Conservation (phyloP, 1,140 invertebrate species). For the Thereuonema tuberculata region DNA sequence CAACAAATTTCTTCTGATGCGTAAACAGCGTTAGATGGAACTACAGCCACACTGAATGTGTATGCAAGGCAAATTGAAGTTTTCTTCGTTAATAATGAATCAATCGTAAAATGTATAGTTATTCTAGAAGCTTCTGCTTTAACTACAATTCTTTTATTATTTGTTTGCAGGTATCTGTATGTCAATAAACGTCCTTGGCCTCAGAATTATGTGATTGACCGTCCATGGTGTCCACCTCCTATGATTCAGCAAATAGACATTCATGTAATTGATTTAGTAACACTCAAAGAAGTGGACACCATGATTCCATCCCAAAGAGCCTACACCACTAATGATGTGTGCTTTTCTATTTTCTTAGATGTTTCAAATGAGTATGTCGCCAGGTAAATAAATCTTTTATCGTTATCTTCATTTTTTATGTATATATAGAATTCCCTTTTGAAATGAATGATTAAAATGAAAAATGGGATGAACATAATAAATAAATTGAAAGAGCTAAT, state of each 20-base stretch:
- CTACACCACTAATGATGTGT: constrained; percentile 74
- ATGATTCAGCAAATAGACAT: constrained; percentile 86
- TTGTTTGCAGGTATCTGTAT: constrained; percentile 53
- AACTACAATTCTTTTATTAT: not conserved
- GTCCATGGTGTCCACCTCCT: constrained; percentile 65
- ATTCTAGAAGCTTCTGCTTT: no score
- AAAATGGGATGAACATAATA: no score
- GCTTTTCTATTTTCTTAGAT: constrained; percentile 79
- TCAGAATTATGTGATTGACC: constrained; percentile 55
- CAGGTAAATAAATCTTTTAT: constrained; percentile 52
- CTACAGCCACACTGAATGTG: no score
- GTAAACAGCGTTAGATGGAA: no score
- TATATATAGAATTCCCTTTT: no score
- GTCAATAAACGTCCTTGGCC: constrained; percentile 80
- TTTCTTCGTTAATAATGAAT: no score
- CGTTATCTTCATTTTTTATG: no score
- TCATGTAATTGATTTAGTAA: constrained; percentile 70
- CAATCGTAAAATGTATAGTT: no score
- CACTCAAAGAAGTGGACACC: constrained; percentile 57
- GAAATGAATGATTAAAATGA: no score
- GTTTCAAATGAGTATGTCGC: constrained; percentile 73
- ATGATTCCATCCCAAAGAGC: constrained; percentile 73
- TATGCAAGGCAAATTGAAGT: no score
- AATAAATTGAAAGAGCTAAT: no score
- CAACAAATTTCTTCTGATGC: no score